Evolutionary conservation across 2,797 vertebrate genomes (phyloP).

Genomic region (Garrulus glandarius): DNA sequence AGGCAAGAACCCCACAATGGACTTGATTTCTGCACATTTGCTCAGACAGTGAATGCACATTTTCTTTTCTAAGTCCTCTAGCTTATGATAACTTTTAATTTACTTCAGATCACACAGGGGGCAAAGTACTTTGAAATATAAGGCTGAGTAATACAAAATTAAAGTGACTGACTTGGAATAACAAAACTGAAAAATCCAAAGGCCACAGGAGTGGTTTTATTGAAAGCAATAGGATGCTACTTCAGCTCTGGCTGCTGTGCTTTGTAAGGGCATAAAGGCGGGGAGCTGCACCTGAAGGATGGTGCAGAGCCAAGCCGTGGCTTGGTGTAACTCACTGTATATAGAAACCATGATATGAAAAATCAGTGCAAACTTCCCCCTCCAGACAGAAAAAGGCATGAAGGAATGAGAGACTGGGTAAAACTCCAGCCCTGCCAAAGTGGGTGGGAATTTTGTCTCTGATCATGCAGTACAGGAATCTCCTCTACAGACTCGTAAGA

Average conservation of each 20-base stretch:
- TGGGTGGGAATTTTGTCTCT: background rate
- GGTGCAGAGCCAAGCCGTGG: accelerated
- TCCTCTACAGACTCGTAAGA: background rate
- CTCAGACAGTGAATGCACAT: background rate
- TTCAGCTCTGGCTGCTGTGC: background rate
- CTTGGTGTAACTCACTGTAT: background rate
- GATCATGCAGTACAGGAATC: background rate
- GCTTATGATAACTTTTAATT: background rate
- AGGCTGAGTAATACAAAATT: background rate
- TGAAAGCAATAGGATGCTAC: background rate
- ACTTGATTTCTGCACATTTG: background rate
- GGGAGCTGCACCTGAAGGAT: background rate
- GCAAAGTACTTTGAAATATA: background rate
- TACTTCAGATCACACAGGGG: background rate
- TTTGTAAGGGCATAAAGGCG: background rate
- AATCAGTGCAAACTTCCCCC: background rate
- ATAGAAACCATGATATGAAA: background rate
- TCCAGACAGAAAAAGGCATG: background rate
- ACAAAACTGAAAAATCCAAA: background rate
- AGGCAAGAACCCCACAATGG: background rate
- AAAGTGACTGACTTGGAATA: background rate
- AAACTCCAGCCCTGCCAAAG: background rate
- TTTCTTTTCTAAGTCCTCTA: background rate
- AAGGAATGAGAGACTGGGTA: background rate
- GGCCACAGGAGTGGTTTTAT: background rate